Evolutionary conservation across 2,888 invertebrate species (phyloP).

Genomic region (Emesis furor): DNA sequence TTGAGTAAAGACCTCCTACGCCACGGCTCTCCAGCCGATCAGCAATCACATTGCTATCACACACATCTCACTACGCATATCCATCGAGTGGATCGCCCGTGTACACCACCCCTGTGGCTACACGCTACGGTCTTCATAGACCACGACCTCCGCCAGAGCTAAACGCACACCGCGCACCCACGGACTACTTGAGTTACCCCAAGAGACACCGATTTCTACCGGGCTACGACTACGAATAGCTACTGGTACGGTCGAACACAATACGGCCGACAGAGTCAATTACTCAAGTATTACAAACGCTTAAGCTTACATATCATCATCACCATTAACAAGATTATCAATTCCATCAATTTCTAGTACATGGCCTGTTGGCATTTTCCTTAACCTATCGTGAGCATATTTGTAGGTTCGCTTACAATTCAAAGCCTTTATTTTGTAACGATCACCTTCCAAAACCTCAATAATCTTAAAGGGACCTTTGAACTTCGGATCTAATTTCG

Average conservation of each 20-base stretch:
- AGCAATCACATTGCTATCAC: no score
- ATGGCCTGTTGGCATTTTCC: no score
- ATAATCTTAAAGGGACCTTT: no score
- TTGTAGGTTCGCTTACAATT: no score
- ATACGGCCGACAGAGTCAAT: neutral
- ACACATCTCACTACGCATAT: neutral
- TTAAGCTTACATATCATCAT: no score
- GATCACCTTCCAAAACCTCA: no score
- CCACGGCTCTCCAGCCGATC: neutral
- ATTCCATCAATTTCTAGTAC: no score
- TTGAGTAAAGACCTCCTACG: neutral
- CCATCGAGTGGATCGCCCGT: neutral
- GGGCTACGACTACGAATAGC: slow-evolving; percentile 48
- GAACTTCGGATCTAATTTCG: no score
- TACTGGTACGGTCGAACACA: slow-evolving; percentile 38
- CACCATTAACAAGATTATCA: no score
- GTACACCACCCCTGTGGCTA: neutral
- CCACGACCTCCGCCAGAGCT: slow-evolving; percentile 28
- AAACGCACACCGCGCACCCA: slow-evolving; percentile 29
- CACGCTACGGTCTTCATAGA: slow-evolving; percentile 12
- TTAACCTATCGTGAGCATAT: no score
- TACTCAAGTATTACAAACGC: no score
- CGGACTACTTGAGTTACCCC: slow-evolving; percentile 32
- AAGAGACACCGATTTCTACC: slow-evolving; percentile 47
- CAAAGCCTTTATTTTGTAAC: no score